These are phyloP conservation scores for Nothocercus nigrocapillus DNA, from an alignment of 2,113 vertebrate species.

Conservation along the genomic window DNA sequence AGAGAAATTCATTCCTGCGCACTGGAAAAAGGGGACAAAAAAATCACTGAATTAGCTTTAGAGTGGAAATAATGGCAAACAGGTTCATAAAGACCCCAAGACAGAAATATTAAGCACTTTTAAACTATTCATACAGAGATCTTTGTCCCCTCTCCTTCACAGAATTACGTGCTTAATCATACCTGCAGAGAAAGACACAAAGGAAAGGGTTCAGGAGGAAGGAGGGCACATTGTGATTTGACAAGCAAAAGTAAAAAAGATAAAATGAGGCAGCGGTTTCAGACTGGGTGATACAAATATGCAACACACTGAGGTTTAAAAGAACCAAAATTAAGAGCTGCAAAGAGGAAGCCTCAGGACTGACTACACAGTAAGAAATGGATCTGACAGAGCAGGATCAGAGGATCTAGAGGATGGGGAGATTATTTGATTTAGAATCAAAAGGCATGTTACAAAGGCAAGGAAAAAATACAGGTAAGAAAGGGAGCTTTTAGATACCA, in stretches of 20 bases:
- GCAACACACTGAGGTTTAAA: constrained; percentile 6
- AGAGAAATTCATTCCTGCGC: background rate
- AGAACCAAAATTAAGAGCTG: background rate
- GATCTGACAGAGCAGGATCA: constrained; percentile 7
- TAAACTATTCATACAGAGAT: background rate
- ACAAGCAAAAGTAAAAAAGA: background rate
- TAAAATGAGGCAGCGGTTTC: background rate
- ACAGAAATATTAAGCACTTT: background rate
- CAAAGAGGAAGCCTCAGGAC: background rate
- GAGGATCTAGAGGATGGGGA: background rate
- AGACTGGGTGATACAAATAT: background rate
- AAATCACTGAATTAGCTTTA: background rate
- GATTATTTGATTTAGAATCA: constrained; percentile 22
- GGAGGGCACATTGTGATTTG: background rate
- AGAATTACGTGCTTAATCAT: background rate
- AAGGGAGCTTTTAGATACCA: constrained; percentile 29
- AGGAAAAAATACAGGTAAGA: background rate
- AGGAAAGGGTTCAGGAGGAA: background rate
- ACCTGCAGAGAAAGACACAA: background rate
- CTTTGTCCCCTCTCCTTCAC: background rate
- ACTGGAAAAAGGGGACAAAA: background rate
- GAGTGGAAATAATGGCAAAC: background rate
- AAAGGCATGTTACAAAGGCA: background rate
- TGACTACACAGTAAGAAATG: background rate
- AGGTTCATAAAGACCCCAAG: background rate